These are phyloP conservation scores for Cottus gobio DNA, from an alignment of 2,113 vertebrate species.

Conservation along the genomic window DNA sequence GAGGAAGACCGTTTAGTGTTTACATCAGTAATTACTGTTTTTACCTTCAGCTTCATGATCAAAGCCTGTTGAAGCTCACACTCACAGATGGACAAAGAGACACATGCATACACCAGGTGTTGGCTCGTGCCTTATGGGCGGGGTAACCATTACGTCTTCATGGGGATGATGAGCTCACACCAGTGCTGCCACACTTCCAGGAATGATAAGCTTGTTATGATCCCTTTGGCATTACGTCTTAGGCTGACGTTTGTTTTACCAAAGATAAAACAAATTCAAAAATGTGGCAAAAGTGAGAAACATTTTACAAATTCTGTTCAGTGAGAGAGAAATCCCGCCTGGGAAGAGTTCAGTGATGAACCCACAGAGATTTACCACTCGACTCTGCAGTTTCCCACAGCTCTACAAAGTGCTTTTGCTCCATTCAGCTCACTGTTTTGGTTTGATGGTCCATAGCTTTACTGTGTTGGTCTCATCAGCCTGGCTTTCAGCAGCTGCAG, in stretches of 20 bases:
- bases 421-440: not conserved
- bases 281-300: not conserved
- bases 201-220: constrained; percentile 70
- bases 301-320: not conserved
- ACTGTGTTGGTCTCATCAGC: not conserved
- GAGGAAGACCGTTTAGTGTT: constrained; percentile 66
- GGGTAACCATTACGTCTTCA: constrained; percentile 55
- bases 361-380: not conserved
- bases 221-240: constrained; percentile 22
- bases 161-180: constrained; percentile 62
- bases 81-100: constrained; percentile 54
- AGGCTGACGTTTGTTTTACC: not conserved
- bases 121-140: constrained; percentile 64
- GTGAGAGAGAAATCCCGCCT: not conserved
- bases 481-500: not conserved
- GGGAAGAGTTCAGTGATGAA: not conserved
- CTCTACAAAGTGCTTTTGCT: not conserved
- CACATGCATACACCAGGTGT: constrained; percentile 69
- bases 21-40: constrained; percentile 83
- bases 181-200: constrained; percentile 72
- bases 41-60: constrained; percentile 78
- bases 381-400: not conserved
- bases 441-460: not conserved
- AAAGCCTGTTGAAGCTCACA: constrained; percentile 79
- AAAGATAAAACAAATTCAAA: not conserved